phyloP scores from a whole-genome alignment of 2,888 invertebrate genomes.

The Galerucella nymphaeae region DNA sequence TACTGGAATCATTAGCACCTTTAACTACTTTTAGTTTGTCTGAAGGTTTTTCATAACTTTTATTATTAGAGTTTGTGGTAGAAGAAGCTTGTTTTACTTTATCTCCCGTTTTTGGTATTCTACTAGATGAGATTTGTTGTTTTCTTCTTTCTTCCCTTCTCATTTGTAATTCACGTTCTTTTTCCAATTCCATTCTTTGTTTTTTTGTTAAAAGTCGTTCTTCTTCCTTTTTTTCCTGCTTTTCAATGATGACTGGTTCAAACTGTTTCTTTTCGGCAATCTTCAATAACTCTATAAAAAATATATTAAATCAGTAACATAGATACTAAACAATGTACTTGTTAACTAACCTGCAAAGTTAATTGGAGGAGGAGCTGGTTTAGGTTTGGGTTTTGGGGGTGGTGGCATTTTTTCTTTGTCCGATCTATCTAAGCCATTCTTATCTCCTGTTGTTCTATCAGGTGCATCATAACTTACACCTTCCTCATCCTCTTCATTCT shows the following conservation, averaged over 20 bases:
- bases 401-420: conserved; percentile 53
- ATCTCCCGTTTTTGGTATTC: conserved; percentile 42
- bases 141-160: conserved; percentile 63
- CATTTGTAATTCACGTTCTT: conserved; percentile 75
- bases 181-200: conserved; percentile 80
- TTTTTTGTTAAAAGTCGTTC: conserved; percentile 84
- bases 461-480: conserved; percentile 52
- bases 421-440: conserved; percentile 50
- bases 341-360: conserved; percentile 72
- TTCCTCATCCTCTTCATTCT: conserved; percentile 52
- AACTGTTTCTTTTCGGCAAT: conserved; percentile 86
- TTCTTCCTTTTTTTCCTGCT: conserved; percentile 66
- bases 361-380: conserved; percentile 79
- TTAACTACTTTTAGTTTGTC: conserved; percentile 12
- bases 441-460: conserved; percentile 56
- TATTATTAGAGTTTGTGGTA: conserved; percentile 64
- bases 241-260: conserved; percentile 77
- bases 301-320: conserved; percentile 55
- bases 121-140: conserved; percentile 36
- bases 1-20: background rate
- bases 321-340: too few relatives aligned
- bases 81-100: conserved; percentile 18
- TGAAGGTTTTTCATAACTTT: conserved; percentile 39
- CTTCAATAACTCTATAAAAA: conserved; percentile 73
- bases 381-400: conserved; percentile 67